Evolutionary conservation across 1,140 invertebrate genomes (phyloP), one percentile per base, ranked within the genome.

Genomic region (Phymorhynchus buccinoides): DNA sequence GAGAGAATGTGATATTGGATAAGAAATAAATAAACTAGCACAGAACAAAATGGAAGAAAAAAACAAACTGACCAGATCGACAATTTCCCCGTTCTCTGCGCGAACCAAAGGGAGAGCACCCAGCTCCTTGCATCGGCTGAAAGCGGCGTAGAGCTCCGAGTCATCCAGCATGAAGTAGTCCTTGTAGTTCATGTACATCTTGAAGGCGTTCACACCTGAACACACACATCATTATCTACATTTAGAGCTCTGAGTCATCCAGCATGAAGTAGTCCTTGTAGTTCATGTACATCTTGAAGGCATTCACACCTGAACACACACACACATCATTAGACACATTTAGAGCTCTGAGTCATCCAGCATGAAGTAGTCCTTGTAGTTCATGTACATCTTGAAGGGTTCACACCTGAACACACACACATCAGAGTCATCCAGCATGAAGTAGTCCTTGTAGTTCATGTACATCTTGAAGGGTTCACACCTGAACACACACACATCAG

Each of bases 351-450:
- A 94, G 93, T 99, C 99, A 87, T 95, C 95, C 22, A 99, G 94
- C 97, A 98, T 98, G 91, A 96, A 97, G 0, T 95, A 92, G 90
- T 97, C 97, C 90, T 96, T 96, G 92, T 99, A 99, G 0, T 98
- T 98, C 97, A 99, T 98, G 93, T 99, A 99, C 95, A 98, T 96
- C 94, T 99, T 99, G 94, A 99, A 99, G 0, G 98, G 93, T 99
- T 99, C 52, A 99, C 94, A 1, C 99, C 98, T 93, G 87, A 56
- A 90, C 0, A 68, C 79, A 80, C 32, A 37, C 71, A 73, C n/a
- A n/a, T 99, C 97, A 37, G 96, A 94, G 93, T 99, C 99, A 87
- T 95, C 95, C 22, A 99, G 94, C 97, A 98, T 98, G 91, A 96
- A 97, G 0, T 95, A 92, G 90, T 97, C 97, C 90, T 96, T 96